Conservation (phyloP, 2,113 vertebrate genomes). For the Corapipo altera region DNA sequence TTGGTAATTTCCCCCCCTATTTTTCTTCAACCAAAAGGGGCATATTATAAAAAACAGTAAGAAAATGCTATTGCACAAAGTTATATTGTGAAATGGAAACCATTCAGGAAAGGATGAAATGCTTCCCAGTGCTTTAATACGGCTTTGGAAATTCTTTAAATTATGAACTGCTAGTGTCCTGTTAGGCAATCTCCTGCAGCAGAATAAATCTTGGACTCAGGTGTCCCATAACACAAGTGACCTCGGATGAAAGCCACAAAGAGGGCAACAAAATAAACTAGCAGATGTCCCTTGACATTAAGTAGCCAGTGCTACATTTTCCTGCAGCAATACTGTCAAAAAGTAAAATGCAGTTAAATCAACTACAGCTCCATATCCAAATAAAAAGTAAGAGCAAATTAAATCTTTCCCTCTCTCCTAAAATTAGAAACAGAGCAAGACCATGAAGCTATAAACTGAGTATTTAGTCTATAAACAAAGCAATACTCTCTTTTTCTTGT, state of each 20-base stretch:
- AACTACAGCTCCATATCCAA: neutral
- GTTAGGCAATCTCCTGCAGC: neutral
- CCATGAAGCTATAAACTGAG: neutral
- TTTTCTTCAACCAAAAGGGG: neutral
- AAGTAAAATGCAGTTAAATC: neutral
- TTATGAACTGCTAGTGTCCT: neutral
- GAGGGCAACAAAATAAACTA: constrained; percentile 11
- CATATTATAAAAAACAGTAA: neutral
- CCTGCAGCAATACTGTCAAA: neutral
- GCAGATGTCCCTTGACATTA: neutral
- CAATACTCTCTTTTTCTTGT: neutral
- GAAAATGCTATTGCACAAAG: neutral
- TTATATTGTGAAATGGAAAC: neutral
- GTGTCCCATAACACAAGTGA: neutral
- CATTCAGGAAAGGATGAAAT: neutral
- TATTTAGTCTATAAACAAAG: neutral
- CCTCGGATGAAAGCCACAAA: constrained; percentile 3
- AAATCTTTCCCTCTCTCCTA: neutral
- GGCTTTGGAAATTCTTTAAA: neutral
- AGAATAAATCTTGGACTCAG: neutral
- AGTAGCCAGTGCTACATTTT: neutral
- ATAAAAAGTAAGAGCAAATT: neutral
- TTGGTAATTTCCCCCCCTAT: neutral
- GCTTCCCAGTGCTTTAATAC: neutral
- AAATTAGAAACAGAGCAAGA: neutral